These are phyloP conservation scores for Pygoscelis adeliae DNA, from an alignment of 2,113 vertebrate genomes.

Conservation along the genomic window DNA sequence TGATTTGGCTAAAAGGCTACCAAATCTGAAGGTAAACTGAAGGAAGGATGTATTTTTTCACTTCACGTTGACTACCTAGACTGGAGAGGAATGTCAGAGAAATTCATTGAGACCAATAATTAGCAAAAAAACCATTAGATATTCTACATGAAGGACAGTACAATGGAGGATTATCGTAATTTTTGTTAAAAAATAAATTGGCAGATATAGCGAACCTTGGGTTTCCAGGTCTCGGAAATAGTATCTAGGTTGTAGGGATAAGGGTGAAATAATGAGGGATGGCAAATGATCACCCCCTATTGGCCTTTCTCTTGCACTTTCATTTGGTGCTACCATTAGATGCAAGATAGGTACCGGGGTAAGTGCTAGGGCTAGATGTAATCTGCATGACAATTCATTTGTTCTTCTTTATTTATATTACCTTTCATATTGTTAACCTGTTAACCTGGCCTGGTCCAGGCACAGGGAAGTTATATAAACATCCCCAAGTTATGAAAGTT, in stretches of 20 bases:
- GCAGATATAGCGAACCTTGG: neutral
- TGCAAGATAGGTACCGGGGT: neutral
- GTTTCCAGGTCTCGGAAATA: neutral
- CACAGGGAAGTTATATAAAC: neutral
- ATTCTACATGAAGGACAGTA: neutral
- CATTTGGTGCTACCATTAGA: neutral
- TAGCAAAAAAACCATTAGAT: rapidly evolving
- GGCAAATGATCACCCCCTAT: neutral
- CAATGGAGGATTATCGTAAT: neutral
- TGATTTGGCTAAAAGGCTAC: neutral
- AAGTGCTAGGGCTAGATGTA: neutral
- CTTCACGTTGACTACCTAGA: neutral
- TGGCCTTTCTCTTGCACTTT: neutral
- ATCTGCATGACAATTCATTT: neutral
- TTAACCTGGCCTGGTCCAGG: neutral
- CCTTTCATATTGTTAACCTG: neutral
- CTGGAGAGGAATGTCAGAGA: neutral
- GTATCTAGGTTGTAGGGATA: neutral
- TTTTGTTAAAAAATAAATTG: neutral
- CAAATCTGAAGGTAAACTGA: neutral
- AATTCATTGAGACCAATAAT: neutral
- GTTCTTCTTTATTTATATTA: neutral
- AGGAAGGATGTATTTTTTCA: neutral
- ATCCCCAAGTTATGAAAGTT: too few relatives aligned
- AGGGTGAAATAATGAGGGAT: neutral